Percentiles rank a stretch among this genome's conserved stretches.
Evolutionary conservation across 2,888 invertebrate species (phyloP).

Genomic region (Lepidonotus clava): DNA sequence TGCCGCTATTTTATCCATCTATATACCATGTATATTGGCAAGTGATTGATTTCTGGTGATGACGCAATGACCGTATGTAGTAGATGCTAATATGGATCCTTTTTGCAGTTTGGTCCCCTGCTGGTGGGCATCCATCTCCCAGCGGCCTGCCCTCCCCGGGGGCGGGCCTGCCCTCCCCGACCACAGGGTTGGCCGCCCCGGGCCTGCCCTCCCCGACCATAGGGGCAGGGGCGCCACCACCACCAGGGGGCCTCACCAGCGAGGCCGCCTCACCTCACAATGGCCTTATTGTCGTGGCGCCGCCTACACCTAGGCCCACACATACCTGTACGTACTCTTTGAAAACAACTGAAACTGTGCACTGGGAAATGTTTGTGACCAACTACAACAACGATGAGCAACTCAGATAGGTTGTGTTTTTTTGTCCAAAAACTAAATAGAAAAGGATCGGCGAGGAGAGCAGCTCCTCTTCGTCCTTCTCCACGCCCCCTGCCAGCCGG

Average conservation of each 20-base stretch:
- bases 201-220: slow-evolving; percentile 20
- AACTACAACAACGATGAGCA: slow-evolving; percentile 9
- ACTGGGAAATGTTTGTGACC: slow-evolving; percentile 51
- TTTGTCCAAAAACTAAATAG: too few relatives aligned
- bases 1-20: too few relatives aligned
- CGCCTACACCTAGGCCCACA: slow-evolving; percentile 35
- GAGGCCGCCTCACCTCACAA: slow-evolving; percentile 40
- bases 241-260: background rate
- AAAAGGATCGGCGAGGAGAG: too few relatives aligned
- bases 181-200: background rate
- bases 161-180: slow-evolving; percentile 39
- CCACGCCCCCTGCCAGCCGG: background rate
- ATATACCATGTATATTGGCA: too few relatives aligned
- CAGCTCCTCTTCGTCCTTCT: background rate
- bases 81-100: slow-evolving; percentile 42
- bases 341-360: slow-evolving; percentile 35
- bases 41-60: too few relatives aligned
- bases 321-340: slow-evolving; percentile 50
- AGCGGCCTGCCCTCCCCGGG: slow-evolving; percentile 41
- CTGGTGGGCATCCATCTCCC: slow-evolving; percentile 28
- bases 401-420: too few relatives aligned
- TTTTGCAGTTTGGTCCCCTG: slow-evolving; percentile 47
- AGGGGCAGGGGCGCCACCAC: slow-evolving; percentile 5
- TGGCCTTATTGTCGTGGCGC: slow-evolving; percentile 43
- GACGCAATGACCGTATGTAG: too few relatives aligned